Evolutionary conservation across 2,797 vertebrate genomes (phyloP).

Genomic region (Trachops cirrhosus): DNA sequence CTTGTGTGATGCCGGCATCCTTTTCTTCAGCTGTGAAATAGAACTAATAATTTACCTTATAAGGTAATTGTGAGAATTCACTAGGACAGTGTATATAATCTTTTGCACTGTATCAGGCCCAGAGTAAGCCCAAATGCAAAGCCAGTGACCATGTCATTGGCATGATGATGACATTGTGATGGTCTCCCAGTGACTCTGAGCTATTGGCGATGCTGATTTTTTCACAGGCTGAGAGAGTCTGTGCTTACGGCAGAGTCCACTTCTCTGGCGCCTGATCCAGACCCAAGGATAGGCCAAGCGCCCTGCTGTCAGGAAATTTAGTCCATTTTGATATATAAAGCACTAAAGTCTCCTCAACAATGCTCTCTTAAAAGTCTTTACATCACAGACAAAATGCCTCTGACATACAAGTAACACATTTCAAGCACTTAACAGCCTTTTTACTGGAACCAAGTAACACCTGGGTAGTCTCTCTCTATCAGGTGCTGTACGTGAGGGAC

Average conservation of each 20-base stretch:
- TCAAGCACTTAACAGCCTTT: neutral
- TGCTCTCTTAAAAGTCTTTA: neutral
- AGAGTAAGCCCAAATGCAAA: neutral
- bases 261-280: too few species aligned
- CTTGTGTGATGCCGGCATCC: neutral
- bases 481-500: fast-evolving
- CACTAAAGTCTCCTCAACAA: neutral
- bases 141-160: neutral
- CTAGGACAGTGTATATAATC: neutral
- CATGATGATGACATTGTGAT: neutral
- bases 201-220: neutral
- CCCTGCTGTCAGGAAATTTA: neutral
- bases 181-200: neutral
- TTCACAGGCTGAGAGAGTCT: neutral
- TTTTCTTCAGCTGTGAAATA: neutral
- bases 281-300: neutral
- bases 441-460: neutral
- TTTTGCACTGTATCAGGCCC: neutral
- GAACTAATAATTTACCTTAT: neutral
- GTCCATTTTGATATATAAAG: neutral
- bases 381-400: neutral
- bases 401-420: neutral
- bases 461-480: neutral
- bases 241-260: neutral
- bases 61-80: neutral